Percentiles rank a stretch among this genome's conserved stretches.
phyloP scores from a whole-genome alignment of 1,140 invertebrate species.

The Zaprionus africanus region DNA sequence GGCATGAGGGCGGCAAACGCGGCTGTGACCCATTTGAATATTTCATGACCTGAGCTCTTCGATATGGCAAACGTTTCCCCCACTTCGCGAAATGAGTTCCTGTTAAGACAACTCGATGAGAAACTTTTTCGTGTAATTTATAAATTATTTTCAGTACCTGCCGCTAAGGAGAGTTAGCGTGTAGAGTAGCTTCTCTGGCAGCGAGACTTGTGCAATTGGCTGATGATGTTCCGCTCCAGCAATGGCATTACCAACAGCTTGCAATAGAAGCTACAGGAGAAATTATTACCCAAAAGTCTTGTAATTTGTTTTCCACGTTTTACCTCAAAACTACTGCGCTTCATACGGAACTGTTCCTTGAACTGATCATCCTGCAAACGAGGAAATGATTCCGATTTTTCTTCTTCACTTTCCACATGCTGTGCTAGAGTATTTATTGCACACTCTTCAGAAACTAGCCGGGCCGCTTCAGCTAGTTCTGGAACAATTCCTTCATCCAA shows the following conservation, averaged over 20 bases:
- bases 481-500: constrained; percentile 37
- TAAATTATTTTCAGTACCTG: constrained; percentile 12
- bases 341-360: constrained; percentile 46
- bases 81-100: constrained; percentile 46
- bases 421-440: not conserved
- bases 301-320: not conserved
- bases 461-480: constrained; percentile 34
- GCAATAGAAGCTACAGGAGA: constrained; percentile 23
- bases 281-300: not conserved
- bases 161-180: constrained; percentile 43
- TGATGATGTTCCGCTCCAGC: constrained; percentile 23
- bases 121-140: not conserved
- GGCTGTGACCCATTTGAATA: constrained; percentile 46
- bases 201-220: constrained; percentile 29
- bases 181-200: constrained; percentile 44
- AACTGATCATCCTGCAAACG: constrained; percentile 44
- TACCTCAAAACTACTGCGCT: constrained; percentile 43
- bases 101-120: not conserved
- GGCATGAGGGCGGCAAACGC: constrained; percentile 34
- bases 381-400: not conserved
- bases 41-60: constrained; percentile 51
- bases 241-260: constrained; percentile 25
- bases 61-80: constrained; percentile 47
- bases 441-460: constrained; percentile 12
- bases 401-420: not conserved